Evolutionary conservation across 1,140 invertebrate species (phyloP).

Genomic region (Calephelis virginiensis): DNA sequence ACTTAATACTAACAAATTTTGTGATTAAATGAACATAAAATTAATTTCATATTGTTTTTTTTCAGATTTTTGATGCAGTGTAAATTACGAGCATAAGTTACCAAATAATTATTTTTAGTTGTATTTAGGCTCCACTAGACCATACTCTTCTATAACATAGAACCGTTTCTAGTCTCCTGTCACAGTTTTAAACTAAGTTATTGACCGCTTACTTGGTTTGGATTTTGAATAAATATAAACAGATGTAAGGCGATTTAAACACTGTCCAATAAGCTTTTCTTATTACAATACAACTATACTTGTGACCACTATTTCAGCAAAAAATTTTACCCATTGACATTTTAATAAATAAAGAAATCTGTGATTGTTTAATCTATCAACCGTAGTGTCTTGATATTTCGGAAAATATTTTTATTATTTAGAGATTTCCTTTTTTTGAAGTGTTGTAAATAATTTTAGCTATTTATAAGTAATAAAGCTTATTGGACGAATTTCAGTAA

Average conservation of each 20-base stretch:
- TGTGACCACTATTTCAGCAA: background rate
- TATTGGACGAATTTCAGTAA: too few relatives aligned
- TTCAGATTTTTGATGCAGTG: constrained; percentile 23
- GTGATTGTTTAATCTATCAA: too few relatives aligned
- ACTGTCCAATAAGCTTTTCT: background rate
- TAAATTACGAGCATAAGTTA: constrained; percentile 16
- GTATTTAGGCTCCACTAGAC: constrained; percentile 19
- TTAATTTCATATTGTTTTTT: constrained; percentile 2
- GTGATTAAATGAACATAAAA: background rate
- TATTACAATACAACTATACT: background rate
- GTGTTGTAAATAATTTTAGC: too few relatives aligned
- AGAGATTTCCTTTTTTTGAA: too few relatives aligned
- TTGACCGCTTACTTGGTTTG: constrained; percentile 14
- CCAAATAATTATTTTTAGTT: constrained; percentile 26
- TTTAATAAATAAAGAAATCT: too few relatives aligned
- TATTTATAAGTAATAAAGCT: too few relatives aligned
- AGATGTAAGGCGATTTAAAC: background rate
- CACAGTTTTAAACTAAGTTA: constrained; percentile 75
- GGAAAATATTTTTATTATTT: too few relatives aligned
- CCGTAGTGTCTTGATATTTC: too few relatives aligned
- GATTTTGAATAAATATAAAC: background rate
- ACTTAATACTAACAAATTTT: constrained; percentile 4
- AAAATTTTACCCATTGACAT: background rate
- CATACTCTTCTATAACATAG: constrained; percentile 11
- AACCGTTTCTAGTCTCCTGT: constrained; percentile 69